Conservation (phyloP, 2,797 vertebrate species). For the Gallinago stenura region DNA sequence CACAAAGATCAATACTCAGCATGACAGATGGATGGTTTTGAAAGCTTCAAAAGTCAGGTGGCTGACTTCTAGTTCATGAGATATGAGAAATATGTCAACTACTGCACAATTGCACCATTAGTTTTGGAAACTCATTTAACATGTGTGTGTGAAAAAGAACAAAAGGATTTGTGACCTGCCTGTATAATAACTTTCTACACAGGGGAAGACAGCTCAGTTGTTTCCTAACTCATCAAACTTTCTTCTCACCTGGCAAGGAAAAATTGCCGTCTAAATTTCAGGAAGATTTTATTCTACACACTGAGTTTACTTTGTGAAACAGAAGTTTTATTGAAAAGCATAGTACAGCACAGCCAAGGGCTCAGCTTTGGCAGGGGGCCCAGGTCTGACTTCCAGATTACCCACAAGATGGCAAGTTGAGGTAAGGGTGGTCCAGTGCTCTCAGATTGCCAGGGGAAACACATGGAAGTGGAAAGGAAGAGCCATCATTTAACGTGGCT, state of each 20-base stretch:
- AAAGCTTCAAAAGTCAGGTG: constrained; percentile 35
- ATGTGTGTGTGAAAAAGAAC: constrained; percentile 43
- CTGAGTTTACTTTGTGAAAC: neutral
- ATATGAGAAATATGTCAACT: constrained; percentile 21
- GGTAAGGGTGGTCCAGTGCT: neutral
- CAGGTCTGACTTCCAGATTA: neutral
- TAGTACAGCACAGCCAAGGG: neutral
- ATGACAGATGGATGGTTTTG: constrained; percentile 33
- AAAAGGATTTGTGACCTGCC: constrained; percentile 14
- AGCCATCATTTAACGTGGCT: neutral
- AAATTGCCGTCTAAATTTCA: constrained; percentile 53
- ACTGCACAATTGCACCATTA: neutral
- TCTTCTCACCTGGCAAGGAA: constrained; percentile 30
- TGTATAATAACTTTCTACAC: constrained; percentile 1
- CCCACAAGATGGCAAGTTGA: neutral
- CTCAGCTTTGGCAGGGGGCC: neutral
- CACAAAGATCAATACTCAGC: constrained; percentile 13
- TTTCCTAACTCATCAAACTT: constrained; percentile 43
- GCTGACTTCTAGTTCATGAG: constrained; percentile 19
- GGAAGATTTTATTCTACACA: constrained; percentile 21
- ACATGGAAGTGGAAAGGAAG: neutral
- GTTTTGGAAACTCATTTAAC: constrained; percentile 50
- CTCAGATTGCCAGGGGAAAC: neutral
- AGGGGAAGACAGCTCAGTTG: neutral
- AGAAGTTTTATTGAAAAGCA: neutral